These are phyloP conservation scores for Palythoa caribaeorum DNA, from an alignment of 92 coral and sea anemone species.

Conservation along the genomic window DNA sequence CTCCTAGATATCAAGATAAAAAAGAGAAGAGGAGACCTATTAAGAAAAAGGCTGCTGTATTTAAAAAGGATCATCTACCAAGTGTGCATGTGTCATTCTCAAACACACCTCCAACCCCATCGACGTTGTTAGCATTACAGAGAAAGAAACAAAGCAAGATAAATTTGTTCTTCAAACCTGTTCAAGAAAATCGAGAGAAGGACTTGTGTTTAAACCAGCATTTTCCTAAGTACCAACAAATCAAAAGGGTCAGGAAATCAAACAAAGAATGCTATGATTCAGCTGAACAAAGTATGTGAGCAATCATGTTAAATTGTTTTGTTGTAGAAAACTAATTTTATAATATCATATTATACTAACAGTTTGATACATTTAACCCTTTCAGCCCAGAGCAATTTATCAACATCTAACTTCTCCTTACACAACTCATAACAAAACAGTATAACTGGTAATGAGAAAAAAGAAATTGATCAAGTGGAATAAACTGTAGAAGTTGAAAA, in stretches of 20 bases:
- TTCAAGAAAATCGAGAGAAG: background rate
- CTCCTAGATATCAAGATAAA: conserved; percentile 30
- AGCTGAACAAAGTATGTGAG: conserved; percentile 9
- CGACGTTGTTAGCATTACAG: conserved; percentile 54
- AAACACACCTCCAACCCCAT: conserved; percentile 71
- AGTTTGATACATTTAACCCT: too few relatives aligned
- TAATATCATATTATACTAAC: too few relatives aligned
- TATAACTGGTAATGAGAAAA: too few relatives aligned
- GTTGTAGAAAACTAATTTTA: background rate
- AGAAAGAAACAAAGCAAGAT: conserved; percentile 77
- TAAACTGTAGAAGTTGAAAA: too few relatives aligned
- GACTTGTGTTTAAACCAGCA: background rate
- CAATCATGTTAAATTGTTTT: background rate
- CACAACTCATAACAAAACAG: too few relatives aligned
- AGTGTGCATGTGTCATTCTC: conserved; percentile 56
- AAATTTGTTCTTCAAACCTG: conserved; percentile 61
- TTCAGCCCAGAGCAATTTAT: too few relatives aligned
- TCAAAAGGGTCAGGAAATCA: background rate
- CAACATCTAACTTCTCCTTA: too few relatives aligned
- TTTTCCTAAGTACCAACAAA: background rate
- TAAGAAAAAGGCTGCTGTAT: background rate
- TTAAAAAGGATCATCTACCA: conserved; percentile 52
- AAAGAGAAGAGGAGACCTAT: conserved; percentile 26
- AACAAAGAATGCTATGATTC: conserved; percentile 5
- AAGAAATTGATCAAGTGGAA: too few relatives aligned